Evolutionary conservation across 1,140 invertebrate genomes (phyloP).

Genomic region (Homalodisca vitripennis): DNA sequence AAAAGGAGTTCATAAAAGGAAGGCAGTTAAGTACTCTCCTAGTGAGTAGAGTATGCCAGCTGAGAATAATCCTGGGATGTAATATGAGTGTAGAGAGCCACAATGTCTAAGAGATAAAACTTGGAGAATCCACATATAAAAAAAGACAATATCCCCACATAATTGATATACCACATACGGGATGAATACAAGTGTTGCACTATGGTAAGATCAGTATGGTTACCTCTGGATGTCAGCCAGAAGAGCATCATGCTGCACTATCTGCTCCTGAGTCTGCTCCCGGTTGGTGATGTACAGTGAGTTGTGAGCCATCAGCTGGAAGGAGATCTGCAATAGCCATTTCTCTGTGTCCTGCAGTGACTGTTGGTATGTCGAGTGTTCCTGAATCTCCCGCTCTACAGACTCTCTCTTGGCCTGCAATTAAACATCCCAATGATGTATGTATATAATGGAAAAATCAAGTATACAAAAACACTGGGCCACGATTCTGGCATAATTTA

Average conservation of each 20-base stretch:
- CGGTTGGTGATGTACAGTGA: slow-evolving; percentile 89
- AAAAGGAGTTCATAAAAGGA: no score
- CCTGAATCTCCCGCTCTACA: slow-evolving; percentile 75
- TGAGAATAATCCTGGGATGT: no score
- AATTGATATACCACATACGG: neutral
- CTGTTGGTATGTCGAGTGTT: slow-evolving; percentile 84
- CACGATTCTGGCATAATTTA: no score
- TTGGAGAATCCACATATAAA: neutral
- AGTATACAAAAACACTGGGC: no score
- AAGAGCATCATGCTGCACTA: slow-evolving; percentile 79
- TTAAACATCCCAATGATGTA: no score
- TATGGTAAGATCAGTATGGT: slow-evolving; percentile 4
- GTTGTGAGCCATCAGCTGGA: slow-evolving; percentile 95
- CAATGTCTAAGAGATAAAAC: neutral
- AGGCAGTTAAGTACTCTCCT: no score
- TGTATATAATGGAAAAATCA: no score
- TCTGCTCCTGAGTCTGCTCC: slow-evolving; percentile 87
- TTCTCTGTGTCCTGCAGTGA: slow-evolving; percentile 92
- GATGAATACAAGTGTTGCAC: neutral
- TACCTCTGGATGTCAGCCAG: slow-evolving; percentile 73
- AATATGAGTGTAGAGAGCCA: no score
- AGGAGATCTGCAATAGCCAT: slow-evolving; percentile 92
- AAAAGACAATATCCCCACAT: neutral
- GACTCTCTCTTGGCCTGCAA: slow-evolving; percentile 53
- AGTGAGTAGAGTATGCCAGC: no score